phyloP scores from a whole-genome alignment of 2,888 invertebrate genomes.

The Drosophila gaucha region DNA sequence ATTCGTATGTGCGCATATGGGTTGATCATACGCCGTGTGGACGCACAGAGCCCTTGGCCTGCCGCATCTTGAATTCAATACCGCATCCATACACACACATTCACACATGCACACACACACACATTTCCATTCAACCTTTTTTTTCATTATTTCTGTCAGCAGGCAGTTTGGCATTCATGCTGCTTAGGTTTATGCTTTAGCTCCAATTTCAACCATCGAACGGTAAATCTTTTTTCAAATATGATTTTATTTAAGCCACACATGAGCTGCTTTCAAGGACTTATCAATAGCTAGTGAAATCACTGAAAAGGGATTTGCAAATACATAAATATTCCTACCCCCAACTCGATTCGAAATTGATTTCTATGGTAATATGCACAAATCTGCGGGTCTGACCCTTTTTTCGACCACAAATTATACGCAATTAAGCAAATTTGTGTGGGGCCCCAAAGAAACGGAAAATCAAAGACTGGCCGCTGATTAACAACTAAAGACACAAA shows the following conservation, averaged over 20 bases:
- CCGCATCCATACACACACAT: slow-evolving; percentile 7
- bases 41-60: slow-evolving; percentile 38
- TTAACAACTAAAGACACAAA: slow-evolving; percentile 63
- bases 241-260: slow-evolving; percentile 66
- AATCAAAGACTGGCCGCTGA: slow-evolving; percentile 69
- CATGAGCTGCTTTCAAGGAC: slow-evolving; percentile 50
- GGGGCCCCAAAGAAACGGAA: slow-evolving; percentile 38
- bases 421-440: slow-evolving; percentile 80
- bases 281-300: slow-evolving; percentile 26
- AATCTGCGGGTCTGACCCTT: slow-evolving; percentile 32
- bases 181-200: slow-evolving; percentile 42
- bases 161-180: slow-evolving; percentile 32
- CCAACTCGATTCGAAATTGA: slow-evolving; percentile 37
- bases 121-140: slow-evolving; percentile 22
- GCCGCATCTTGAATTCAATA: slow-evolving; percentile 52
- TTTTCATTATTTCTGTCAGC: slow-evolving; percentile 40
- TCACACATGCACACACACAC: background rate
- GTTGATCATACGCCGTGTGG: slow-evolving; percentile 49
- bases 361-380: slow-evolving; percentile 52
- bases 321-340: slow-evolving; percentile 4
- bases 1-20: slow-evolving; percentile 55
- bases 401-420: slow-evolving; percentile 72
- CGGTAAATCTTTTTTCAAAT: slow-evolving; percentile 45
- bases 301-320: slow-evolving; percentile 9
- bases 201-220: slow-evolving; percentile 48